Base-by-base conservation (phyloP, 1,140 invertebrate species). In the Campoletis sonorensis region DNA sequence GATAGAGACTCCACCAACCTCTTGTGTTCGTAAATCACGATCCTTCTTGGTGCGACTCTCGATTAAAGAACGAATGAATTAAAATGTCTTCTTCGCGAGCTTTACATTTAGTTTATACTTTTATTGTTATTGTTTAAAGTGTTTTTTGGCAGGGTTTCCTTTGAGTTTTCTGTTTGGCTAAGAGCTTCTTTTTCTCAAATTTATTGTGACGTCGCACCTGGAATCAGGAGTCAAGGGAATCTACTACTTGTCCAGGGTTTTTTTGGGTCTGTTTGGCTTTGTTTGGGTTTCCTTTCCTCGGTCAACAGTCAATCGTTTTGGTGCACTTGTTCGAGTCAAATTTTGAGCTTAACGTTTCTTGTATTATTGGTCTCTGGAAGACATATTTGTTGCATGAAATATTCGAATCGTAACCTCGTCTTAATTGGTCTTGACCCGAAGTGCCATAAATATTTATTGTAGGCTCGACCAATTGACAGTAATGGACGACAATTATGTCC, bases 1-100 rank as follows among this genome's bases (percentile, higher is more conserved):
- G 67, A 33, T 70, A 33, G 26, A 23, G 54, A 18, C 23, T 33
- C 23, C 23, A 13, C 23, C 61, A 27, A 64, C 61, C 61, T n/a
- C 61, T 64, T 64, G 61, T 64, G 27, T 64, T 23, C 61, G 61
- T 64, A 64, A 23, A 64, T 64, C 61, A 64, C 61, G 61, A 64
- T 64, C 23, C 61, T 26, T 5, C 61, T 11, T 27, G 4, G 58
- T 4, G 21, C 54, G 21, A 26, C 61, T 64, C 61, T 23, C 61
- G 61, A 45, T 23, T 64, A 26, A 7, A 64, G 4, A 10, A 5
- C 21, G 61, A 64, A 64, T 64, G 61, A 64, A 64, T 64, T 64
- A 64, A 64, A 64, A 64, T 23, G 61, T 64, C 61, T 26, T 64
- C 61, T 23, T 23, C 18, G 18, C 21, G 61, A 26, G 21, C 5